These are phyloP conservation scores for Eretmochelys imbricata DNA, from an alignment of 2,113 vertebrate species.

Conservation along the genomic window DNA sequence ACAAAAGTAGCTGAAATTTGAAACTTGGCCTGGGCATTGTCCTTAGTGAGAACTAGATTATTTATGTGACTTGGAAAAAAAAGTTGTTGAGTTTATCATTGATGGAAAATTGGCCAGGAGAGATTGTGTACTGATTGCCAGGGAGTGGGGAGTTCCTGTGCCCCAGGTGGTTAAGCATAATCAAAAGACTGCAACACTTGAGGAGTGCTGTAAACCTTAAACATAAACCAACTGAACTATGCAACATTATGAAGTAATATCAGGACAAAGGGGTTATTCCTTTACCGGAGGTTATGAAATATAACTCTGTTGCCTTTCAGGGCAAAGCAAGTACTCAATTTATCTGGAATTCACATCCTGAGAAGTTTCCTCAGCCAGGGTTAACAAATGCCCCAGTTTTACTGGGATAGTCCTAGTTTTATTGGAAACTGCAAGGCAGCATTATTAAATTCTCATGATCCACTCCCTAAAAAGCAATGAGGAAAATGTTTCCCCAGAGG, in stretches of 20 bases:
- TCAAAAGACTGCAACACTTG: background rate
- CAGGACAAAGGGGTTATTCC: background rate
- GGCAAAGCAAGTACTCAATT: background rate
- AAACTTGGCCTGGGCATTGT: background rate
- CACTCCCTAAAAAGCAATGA: background rate
- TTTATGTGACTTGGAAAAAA: constrained; percentile 12
- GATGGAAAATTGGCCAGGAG: background rate
- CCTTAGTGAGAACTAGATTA: constrained; percentile 1
- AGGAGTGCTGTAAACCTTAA: background rate
- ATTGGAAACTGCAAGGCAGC: background rate
- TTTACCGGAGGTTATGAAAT: background rate
- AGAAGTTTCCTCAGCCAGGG: background rate
- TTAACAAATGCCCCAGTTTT: background rate
- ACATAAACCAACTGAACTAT: background rate
- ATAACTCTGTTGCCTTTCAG: background rate
- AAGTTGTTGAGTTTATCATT: background rate
- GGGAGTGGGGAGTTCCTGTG: background rate
- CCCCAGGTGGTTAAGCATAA: background rate
- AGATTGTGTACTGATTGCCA: background rate
- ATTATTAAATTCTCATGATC: background rate
- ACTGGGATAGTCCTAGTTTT: background rate
- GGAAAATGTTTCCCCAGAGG: background rate
- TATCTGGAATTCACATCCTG: background rate
- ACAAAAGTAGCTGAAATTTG: background rate
- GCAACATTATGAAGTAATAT: background rate